Conservation (phyloP, 2,797 vertebrate genomes). For the Lates japonicus region DNA sequence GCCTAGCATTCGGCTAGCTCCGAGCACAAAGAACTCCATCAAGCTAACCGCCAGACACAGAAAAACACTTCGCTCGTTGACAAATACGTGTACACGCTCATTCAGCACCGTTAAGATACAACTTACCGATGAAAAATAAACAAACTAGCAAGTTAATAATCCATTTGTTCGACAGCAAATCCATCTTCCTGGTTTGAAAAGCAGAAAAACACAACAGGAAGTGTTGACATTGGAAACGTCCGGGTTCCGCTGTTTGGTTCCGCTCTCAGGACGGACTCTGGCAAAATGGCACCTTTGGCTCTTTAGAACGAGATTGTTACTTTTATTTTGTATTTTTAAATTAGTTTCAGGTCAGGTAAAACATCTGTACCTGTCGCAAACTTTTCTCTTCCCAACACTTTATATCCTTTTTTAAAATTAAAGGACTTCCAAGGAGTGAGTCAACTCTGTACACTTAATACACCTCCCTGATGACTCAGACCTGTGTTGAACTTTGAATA, state of each 20-base stretch:
- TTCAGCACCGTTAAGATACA: accelerated
- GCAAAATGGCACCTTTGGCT: conserved; percentile 53
- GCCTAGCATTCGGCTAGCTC: conserved; percentile 71
- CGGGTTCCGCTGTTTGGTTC: conserved; percentile 69
- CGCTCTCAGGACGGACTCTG: conserved; percentile 23
- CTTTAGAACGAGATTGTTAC: accelerated
- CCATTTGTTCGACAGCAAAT: conserved; percentile 70
- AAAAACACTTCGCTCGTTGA: neutral
- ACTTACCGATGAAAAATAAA: conserved; percentile 75
- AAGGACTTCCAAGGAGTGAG: neutral
- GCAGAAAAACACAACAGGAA: conserved; percentile 75
- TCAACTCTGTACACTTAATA: conserved; percentile 4
- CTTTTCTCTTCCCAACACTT: neutral
- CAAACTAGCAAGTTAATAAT: conserved; percentile 62
- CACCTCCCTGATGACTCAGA: neutral
- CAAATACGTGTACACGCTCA: accelerated
- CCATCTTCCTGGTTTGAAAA: conserved; percentile 87
- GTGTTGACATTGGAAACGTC: conserved; percentile 65
- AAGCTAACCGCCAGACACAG: neutral
- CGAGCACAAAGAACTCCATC: conserved; percentile 65
- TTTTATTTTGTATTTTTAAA: neutral
- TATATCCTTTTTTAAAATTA: neutral
- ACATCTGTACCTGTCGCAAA: neutral
- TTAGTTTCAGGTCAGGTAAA: neutral
- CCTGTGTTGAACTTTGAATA: neutral